Percentiles rank a stretch among this genome's conserved stretches.
These are phyloP conservation scores for Dolichomitus sp. DNA, from an alignment of 2,888 invertebrate genomes.

Conservation along the genomic window DNA sequence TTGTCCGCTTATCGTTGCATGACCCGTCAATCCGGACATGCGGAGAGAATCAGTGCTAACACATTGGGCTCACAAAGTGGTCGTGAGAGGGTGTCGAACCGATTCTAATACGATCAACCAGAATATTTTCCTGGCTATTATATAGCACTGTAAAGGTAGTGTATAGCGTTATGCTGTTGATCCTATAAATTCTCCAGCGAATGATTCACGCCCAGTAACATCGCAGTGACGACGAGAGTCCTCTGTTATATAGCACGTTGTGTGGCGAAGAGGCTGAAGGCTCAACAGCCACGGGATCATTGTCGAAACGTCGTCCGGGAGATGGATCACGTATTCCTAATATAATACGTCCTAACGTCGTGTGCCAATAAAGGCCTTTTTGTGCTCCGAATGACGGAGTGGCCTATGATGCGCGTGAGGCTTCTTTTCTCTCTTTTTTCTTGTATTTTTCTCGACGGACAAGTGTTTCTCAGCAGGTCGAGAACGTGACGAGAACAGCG, in stretches of 20 bases:
- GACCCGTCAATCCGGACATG: conserved; percentile 11
- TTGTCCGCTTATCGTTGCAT: conserved; percentile 59
- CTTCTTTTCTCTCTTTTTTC: conserved; percentile 14
- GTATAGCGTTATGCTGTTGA: conserved; percentile 19
- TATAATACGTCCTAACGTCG: conserved; percentile 79
- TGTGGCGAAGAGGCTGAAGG: conserved; percentile 47
- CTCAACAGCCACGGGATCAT: conserved; percentile 78
- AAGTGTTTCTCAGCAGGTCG: neutral
- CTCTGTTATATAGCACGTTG: conserved; percentile 13
- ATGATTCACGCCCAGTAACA: conserved; percentile 2
- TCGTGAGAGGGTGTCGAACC: conserved; percentile 28
- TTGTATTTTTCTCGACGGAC: conserved; percentile 21
- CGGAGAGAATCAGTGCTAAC: conserved; percentile 53
- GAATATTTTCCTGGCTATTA: conserved; percentile 14
- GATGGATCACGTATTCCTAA: conserved; percentile 83
- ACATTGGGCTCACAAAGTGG: conserved; percentile 36
- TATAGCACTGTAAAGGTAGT: neutral
- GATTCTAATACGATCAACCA: conserved; percentile 47
- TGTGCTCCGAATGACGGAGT: conserved; percentile 81
- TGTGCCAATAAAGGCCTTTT: conserved; percentile 83
- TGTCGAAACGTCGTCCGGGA: conserved; percentile 79
- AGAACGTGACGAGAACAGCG: conserved; percentile 35
- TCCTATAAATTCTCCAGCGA: conserved; percentile 10
- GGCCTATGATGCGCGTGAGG: conserved; percentile 48
- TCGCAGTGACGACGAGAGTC: conserved; percentile 21